Conservation (phyloP, 2,888 invertebrate species). For the Spicauda simplicius region DNA sequence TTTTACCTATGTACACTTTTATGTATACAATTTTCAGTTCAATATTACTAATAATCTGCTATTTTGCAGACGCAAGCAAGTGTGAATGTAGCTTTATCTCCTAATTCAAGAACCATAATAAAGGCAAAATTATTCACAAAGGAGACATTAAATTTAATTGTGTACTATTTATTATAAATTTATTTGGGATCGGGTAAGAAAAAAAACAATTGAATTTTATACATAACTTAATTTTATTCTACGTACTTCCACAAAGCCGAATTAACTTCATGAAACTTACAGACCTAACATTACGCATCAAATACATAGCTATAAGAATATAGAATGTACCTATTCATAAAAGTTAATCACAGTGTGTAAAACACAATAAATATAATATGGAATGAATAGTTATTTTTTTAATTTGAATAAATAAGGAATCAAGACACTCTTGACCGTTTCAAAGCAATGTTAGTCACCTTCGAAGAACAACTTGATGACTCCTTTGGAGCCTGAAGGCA, state of each 20-base stretch:
- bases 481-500: conserved; percentile 64
- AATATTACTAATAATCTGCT: no score
- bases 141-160: conserved; percentile 3
- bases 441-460: conserved; percentile 53
- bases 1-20: no score
- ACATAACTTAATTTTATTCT: conserved; percentile 63
- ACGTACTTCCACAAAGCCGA: conserved; percentile 73
- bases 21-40: no score
- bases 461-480: conserved; percentile 50
- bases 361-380: conserved; percentile 66
- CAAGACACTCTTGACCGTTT: conserved; percentile 50
- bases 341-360: conserved; percentile 78
- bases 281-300: conserved; percentile 61
- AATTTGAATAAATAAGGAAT: conserved; percentile 57
- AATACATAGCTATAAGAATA: conserved; percentile 65
- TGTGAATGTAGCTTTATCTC: no score
- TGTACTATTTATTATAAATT: background rate
- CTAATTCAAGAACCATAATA: no score
- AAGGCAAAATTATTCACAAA: no score
- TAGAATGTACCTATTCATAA: conserved; percentile 57
- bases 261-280: conserved; percentile 71
- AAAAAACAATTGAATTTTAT: conserved; percentile 38
- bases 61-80: no score
- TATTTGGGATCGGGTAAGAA: background rate
- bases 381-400: conserved; percentile 63